Percentiles rank a stretch among this genome's conserved stretches.
Conservation (phyloP, 2,113 vertebrate genomes). For the Bubalus kerabau region DNA sequence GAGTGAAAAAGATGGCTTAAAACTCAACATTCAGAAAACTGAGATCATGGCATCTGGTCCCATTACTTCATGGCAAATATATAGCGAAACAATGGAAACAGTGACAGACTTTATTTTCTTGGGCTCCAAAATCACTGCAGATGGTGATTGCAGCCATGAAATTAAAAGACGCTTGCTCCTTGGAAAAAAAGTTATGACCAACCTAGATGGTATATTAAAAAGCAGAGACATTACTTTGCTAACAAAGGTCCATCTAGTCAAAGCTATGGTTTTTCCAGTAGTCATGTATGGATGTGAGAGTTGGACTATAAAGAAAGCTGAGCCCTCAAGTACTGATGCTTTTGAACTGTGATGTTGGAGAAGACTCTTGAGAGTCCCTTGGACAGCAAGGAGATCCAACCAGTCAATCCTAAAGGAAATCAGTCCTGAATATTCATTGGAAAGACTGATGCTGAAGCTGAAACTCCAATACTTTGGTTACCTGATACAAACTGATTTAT, state of each 20-base stretch:
- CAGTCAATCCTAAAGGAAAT: neutral
- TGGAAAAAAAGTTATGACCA: neutral
- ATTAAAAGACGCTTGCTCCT: neutral
- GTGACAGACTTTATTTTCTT: neutral
- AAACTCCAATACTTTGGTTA: neutral
- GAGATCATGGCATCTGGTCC: neutral
- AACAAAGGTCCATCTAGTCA: neutral
- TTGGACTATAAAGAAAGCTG: neutral
- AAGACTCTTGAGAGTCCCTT: neutral
- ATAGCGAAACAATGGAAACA: neutral
- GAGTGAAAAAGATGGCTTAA: neutral
- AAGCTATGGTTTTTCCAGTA: neutral
- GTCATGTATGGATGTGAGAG: neutral
- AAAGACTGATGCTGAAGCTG: neutral
- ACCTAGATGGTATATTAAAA: neutral
- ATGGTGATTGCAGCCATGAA: neutral
- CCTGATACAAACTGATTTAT: neutral
- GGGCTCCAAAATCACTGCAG: neutral
- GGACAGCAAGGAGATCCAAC: neutral
- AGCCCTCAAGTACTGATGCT: rapidly evolving
- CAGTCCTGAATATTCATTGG: neutral
- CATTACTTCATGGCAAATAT: neutral
- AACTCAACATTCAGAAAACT: neutral
- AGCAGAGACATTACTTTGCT: neutral
- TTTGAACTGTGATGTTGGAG: neutral